These are phyloP conservation scores for Dascyllus trimaculatus DNA, from an alignment of 2,113 vertebrate species.

Conservation along the genomic window DNA sequence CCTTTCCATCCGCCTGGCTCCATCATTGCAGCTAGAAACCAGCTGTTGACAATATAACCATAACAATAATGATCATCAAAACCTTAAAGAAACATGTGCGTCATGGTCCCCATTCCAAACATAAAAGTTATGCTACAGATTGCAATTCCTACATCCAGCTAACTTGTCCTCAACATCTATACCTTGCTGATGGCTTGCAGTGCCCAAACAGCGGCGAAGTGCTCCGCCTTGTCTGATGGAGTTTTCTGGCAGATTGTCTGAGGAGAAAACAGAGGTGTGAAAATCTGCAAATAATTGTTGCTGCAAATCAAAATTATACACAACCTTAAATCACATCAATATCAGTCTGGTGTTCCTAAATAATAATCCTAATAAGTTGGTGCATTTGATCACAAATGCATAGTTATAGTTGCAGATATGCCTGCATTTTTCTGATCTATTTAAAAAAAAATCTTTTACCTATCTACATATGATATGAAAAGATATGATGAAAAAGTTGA, in stretches of 20 bases:
- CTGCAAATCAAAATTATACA: not conserved
- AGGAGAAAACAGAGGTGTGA: slow-evolving; percentile 8
- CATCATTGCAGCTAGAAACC: slow-evolving; percentile 92
- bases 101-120: not conserved
- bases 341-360: no score
- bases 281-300: not conserved
- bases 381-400: not conserved
- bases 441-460: no score
- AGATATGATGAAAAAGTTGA: no score
- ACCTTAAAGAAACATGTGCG: not conserved
- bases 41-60: slow-evolving; percentile 80
- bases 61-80: not conserved
- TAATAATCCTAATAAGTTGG: no score
- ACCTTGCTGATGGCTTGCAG: slow-evolving; percentile 97
- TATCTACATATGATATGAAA: no score
- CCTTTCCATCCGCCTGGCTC: slow-evolving; percentile 93
- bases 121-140: not conserved
- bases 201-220: slow-evolving; percentile 87
- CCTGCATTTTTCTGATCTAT: no score
- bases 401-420: no score
- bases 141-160: not conserved
- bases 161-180: slow-evolving; percentile 10
- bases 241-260: slow-evolving; percentile 96
- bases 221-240: slow-evolving; percentile 73
- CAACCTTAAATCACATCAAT: not conserved